These are phyloP conservation scores for Mustelus asterias DNA, from an alignment of 2,113 vertebrate genomes.

Conservation along the genomic window DNA sequence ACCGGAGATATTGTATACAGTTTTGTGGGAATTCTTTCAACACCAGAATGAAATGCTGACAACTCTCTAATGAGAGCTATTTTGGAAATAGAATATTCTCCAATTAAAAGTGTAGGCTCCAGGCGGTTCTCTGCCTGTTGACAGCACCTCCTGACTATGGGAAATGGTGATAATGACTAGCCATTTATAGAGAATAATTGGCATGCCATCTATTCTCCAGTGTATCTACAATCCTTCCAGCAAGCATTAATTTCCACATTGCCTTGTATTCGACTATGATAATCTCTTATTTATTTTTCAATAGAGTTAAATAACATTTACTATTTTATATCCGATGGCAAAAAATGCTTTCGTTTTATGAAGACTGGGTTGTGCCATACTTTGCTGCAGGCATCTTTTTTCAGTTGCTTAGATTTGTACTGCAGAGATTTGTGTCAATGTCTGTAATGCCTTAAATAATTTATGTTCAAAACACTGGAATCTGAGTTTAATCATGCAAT, in stretches of 20 bases:
- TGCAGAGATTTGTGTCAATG: not conserved
- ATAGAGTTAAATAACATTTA: not conserved
- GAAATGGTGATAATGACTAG: not conserved
- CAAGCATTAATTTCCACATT: not conserved
- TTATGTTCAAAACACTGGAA: not conserved
- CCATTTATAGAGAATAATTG: not conserved
- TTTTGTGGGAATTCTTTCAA: not conserved
- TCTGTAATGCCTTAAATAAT: not conserved
- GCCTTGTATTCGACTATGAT: not conserved
- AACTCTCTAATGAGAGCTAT: not conserved
- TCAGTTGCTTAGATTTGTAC: not conserved
- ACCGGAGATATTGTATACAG: not conserved
- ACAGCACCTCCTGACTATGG: not conserved
- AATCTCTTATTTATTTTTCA: not conserved
- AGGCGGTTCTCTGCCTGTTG: not conserved
- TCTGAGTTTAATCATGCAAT: not conserved
- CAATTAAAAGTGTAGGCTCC: not conserved
- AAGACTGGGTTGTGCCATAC: not conserved
- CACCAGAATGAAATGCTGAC: not conserved
- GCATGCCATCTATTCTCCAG: not conserved
- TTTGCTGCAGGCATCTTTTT: not conserved
- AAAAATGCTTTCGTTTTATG: not conserved
- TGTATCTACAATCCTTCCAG: not conserved
- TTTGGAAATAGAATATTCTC: not conserved
- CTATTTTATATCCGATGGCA: not conserved